Conservation (phyloP, 2,113 vertebrate species). For the Neotoma lepida region DNA sequence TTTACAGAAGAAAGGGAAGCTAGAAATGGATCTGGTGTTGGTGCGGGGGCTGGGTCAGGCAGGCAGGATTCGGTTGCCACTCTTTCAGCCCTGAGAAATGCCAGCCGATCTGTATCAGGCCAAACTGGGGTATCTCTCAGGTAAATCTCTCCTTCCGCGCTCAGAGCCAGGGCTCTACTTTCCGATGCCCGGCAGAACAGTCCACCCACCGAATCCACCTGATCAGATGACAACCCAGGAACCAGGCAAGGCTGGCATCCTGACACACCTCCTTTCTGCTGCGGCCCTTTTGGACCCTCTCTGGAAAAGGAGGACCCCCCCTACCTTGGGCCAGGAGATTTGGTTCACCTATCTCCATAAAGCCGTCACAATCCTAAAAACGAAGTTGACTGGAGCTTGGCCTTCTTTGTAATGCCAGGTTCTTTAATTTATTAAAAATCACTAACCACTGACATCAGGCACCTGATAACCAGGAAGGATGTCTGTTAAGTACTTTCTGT, state of each 20-base stretch:
- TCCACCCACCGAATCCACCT: conserved; percentile 51
- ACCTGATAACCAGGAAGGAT: not conserved
- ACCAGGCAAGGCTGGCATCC: conserved; percentile 52
- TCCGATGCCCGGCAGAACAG: conserved; percentile 78
- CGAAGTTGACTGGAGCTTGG: not conserved
- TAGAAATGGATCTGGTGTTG: conserved; percentile 46
- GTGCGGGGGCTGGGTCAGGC: conserved; percentile 68
- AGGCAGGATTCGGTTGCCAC: conserved; percentile 74
- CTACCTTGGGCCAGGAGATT: not conserved
- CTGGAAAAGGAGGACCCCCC: not conserved
- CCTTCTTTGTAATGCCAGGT: conserved; percentile 41
- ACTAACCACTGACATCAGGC: not conserved
- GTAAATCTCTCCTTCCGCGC: conserved; percentile 83
- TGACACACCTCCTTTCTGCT: conserved; percentile 27
- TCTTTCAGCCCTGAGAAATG: conserved; percentile 71
- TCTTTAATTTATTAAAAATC: not conserved
- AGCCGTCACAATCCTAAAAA: conserved; percentile 22
- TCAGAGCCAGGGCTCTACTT: conserved; percentile 79
- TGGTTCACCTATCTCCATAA: conserved; percentile 4
- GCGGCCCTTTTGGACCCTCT: not conserved
- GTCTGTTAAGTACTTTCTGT: rapidly evolving
- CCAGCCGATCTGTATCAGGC: conserved; percentile 74
- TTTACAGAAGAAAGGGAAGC: conserved; percentile 76
- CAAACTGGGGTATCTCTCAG: conserved; percentile 75
- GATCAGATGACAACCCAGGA: conserved; percentile 79